Base-by-base conservation (phyloP, 2,888 invertebrate species). In the Cistogaster globosa region DNA sequence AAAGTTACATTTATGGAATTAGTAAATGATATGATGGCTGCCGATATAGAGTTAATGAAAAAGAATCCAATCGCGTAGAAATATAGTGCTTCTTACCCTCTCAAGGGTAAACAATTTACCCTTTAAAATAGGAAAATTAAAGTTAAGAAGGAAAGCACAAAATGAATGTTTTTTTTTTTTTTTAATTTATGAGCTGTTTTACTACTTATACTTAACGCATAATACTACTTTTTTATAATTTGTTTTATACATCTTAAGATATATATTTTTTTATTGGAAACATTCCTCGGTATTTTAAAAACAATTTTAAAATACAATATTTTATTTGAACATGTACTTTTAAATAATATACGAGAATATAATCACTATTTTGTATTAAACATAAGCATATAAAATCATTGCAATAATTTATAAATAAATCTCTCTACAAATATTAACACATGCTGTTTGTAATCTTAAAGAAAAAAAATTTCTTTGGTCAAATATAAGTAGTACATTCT, bases 1-100 rank as follows among this genome's bases (percentile, higher is more conserved):
- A 96, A 96, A 87, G 96, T 97, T 38, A 94, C 95, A 62, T 98
- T 96, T 91, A 92, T 95, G 90, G 95, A 96, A 90, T 94, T 99
- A 60, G 98, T 99, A 2, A 95, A 95, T 89, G 99, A 99, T 90
- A 99, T 99, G 99, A 96, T 99, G 94, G 95, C 95, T 42, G 95
- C 97, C 0, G 99, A 99, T 93, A 94, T 99, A 51, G 95, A 94
- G 88, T 93, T 99, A 78, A 99, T 99, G 99, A 96, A 95, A 90
- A 95, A 94, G 87, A 96, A 99, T 93, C 98, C 99, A 7, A 94
- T 94, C 88, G 99, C 99, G 86, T 99, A 94, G 88, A 68, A 62
- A 32, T 16, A 53, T 26, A 36, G n/a, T 53, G 18, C 6, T 18
- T 20, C 20, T 32, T 32, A 53, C 16, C 12, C 14, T 53, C 11